phyloP scores from a whole-genome alignment of 2,888 invertebrate species.

The Arrhopalites spinosus region DNA sequence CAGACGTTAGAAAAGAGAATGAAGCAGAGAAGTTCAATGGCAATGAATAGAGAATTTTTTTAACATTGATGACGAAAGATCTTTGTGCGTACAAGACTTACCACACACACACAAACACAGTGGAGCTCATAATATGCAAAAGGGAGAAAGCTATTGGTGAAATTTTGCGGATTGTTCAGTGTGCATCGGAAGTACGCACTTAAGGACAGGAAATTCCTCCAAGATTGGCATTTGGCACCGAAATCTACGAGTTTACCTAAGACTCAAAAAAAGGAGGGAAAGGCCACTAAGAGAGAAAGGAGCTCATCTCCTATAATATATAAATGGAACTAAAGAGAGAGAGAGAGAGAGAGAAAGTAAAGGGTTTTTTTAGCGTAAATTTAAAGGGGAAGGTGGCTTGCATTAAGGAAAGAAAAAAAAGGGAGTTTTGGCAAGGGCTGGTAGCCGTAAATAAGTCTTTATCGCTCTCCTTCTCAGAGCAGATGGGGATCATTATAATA shows the following conservation, averaged over 20 bases:
- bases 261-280: neutral
- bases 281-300: neutral
- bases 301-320: neutral
- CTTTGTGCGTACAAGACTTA: too few species aligned
- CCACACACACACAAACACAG: too few species aligned
- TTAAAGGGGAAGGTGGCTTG: conserved; percentile 33
- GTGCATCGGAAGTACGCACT: conserved; percentile 27
- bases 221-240: conserved; percentile 31
- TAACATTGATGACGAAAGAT: too few species aligned
- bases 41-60: too few species aligned
- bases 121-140: neutral
- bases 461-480: conserved; percentile 34
- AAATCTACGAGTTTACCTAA: neutral
- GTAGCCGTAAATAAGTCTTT: conserved; percentile 38
- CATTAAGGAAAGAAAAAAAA: neutral
- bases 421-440: conserved; percentile 37
- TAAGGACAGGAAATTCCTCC: conserved; percentile 29
- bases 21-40: neutral
- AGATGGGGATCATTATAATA: conserved; percentile 35
- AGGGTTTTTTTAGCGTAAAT: conserved; percentile 28
- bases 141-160: conserved; percentile 22
- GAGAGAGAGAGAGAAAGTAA: neutral
- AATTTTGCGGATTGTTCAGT: conserved; percentile 34
- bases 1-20: neutral
- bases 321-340: neutral